phyloP scores from a whole-genome alignment of 2,888 invertebrate species.

The Drosophila macrothrix region DNA sequence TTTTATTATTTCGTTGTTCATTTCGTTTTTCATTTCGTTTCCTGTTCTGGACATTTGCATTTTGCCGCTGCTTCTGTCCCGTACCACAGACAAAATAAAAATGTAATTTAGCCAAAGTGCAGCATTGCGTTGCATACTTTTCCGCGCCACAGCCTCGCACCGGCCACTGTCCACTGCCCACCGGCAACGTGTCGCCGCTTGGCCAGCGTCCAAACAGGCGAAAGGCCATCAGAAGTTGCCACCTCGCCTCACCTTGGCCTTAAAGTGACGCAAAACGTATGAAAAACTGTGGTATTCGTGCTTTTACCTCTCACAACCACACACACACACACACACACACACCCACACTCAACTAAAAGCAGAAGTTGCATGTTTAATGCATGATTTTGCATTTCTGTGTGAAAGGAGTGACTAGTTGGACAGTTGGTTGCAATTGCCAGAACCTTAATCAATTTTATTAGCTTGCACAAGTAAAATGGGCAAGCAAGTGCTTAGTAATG shows the following conservation, averaged over 20 bases:
- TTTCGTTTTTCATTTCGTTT: slow-evolving; percentile 9
- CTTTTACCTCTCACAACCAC: slow-evolving; percentile 25
- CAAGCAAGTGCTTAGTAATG: not conserved
- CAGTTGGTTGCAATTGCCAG: slow-evolving; percentile 21
- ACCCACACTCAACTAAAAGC: slow-evolving; percentile 13
- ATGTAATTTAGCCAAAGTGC: slow-evolving; percentile 79
- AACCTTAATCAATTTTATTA: slow-evolving; percentile 47
- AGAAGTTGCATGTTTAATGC: slow-evolving; percentile 61
- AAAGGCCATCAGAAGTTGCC: slow-evolving; percentile 42
- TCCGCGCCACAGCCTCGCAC: slow-evolving; percentile 34
- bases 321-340: not conserved
- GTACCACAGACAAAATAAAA: slow-evolving; percentile 73
- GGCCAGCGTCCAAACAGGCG: slow-evolving; percentile 60
- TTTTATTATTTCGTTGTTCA: slow-evolving; percentile 33
- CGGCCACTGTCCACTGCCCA: not conserved
- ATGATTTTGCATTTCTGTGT: slow-evolving; percentile 56
- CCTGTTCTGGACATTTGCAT: slow-evolving; percentile 44
- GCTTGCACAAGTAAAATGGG: slow-evolving; percentile 2
- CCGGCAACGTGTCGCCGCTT: slow-evolving; percentile 19
- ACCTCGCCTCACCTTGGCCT: slow-evolving; percentile 38
- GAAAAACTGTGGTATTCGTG: slow-evolving; percentile 48
- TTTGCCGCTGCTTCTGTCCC: slow-evolving; percentile 34
- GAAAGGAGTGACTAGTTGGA: slow-evolving; percentile 37
- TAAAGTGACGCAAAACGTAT: slow-evolving; percentile 64
- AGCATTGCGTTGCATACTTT: slow-evolving; percentile 65